Conservation (phyloP, 2,113 vertebrate species). For the Mus pahari region DNA sequence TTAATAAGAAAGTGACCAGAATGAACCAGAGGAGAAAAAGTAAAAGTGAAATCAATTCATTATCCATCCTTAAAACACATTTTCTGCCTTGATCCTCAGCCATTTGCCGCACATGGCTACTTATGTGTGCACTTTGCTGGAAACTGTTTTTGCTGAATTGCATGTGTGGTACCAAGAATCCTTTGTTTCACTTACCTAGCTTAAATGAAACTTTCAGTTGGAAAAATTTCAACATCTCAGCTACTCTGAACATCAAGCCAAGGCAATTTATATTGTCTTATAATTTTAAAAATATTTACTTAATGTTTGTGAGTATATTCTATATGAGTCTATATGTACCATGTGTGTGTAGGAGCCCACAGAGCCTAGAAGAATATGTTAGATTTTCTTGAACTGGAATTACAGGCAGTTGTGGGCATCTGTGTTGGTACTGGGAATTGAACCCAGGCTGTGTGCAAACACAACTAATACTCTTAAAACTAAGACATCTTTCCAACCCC, state of each 20-base stretch:
- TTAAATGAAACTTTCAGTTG: background rate
- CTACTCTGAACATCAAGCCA: background rate
- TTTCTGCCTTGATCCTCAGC: background rate
- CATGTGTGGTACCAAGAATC: background rate
- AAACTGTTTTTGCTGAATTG: background rate
- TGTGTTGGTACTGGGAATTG: background rate
- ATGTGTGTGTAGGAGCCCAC: background rate
- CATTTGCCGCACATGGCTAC: background rate
- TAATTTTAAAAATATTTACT: background rate
- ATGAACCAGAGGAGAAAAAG: background rate
- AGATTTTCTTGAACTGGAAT: background rate
- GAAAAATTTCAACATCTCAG: background rate
- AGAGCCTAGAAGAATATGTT: background rate
- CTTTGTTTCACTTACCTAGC: background rate
- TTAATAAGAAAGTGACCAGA: background rate
- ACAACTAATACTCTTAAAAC: background rate
- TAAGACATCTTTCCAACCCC: background rate
- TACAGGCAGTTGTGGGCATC: background rate
- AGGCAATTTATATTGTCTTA: background rate
- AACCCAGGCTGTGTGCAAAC: background rate
- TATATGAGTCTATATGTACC: background rate
- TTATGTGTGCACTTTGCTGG: background rate
- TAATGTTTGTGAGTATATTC: background rate
- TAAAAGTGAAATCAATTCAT: background rate
- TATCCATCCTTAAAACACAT: background rate